A percentile compares a stretch with the other conserved stretches of the same genome.
These are phyloP conservation scores for Enteromius thamalakanensis DNA, from an alignment of 2,797 vertebrate genomes.

Conservation along the genomic window DNA sequence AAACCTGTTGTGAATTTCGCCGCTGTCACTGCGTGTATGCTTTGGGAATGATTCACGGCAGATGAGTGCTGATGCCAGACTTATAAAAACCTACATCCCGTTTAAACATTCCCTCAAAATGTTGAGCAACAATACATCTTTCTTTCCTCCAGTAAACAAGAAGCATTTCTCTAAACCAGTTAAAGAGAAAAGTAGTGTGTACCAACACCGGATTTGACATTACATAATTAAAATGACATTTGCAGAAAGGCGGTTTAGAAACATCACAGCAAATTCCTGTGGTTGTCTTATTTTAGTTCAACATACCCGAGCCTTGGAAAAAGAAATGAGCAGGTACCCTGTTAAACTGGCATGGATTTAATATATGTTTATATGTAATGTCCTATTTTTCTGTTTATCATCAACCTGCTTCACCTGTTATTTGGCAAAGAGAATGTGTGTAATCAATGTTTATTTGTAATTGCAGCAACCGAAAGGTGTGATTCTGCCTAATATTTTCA, in stretches of 20 bases:
- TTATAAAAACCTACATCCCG: conserved; percentile 41
- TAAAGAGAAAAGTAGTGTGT: background rate
- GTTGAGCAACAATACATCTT: conserved; percentile 39
- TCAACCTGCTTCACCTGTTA: conserved; percentile 6
- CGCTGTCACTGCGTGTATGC: conserved; percentile 37
- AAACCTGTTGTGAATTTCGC: conserved; percentile 49
- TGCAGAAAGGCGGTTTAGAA: conserved; percentile 32
- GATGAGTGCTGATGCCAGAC: conserved; percentile 37
- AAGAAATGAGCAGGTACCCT: conserved; percentile 44
- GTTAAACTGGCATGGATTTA: conserved; percentile 1
- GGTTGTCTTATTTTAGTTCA: conserved; percentile 21
- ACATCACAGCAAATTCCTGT: conserved; percentile 30
- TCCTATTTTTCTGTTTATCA: conserved; percentile 4
- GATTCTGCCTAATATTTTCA: conserved; percentile 11
- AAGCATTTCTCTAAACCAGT: conserved; percentile 15
- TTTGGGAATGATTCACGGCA: conserved; percentile 32
- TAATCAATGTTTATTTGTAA: conserved; percentile 6
- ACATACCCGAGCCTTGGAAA: conserved; percentile 13
- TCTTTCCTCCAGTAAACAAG: conserved; percentile 17
- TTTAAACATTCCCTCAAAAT: conserved; percentile 39
- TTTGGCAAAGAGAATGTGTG: background rate
- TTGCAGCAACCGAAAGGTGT: background rate
- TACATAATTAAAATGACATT: conserved; percentile 46
- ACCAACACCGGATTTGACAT: conserved; percentile 20
- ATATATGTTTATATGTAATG: conserved; percentile 2